Evolutionary conservation across 2,113 vertebrate species (phyloP).

Genomic region (Plecturocebus donacophilus): DNA sequence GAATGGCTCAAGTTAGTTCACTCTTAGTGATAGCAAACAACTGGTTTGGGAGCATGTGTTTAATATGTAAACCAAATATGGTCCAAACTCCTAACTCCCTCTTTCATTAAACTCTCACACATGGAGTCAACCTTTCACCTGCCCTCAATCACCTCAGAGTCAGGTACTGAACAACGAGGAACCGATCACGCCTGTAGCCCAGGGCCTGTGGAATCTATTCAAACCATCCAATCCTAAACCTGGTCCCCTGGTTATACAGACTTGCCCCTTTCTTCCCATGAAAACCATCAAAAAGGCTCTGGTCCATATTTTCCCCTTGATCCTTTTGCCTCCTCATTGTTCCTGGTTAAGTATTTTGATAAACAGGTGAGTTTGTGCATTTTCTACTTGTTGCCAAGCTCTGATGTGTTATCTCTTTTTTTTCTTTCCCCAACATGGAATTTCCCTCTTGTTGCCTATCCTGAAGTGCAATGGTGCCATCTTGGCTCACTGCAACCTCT

Average conservation of each 20-base stretch:
- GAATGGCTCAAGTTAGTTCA: too few species aligned
- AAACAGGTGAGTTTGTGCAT: background rate
- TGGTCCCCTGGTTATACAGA: background rate
- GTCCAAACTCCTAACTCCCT: background rate
- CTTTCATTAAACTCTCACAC: background rate
- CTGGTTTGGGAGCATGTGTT: background rate
- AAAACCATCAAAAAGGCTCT: background rate
- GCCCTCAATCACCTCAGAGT: background rate
- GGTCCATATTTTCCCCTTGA: background rate
- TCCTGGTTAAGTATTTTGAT: background rate
- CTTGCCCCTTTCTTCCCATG: background rate
- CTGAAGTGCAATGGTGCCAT: too few species aligned
- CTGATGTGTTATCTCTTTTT: background rate
- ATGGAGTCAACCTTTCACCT: background rate
- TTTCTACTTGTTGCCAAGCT: background rate
- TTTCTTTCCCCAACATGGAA: too few species aligned
- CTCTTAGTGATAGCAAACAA: background rate
- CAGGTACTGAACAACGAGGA: background rate
- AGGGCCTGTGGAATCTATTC: background rate
- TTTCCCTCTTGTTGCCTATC: too few species aligned
- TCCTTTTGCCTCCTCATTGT: background rate
- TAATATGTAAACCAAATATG: background rate
- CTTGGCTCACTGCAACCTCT: too few species aligned
- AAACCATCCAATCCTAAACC: background rate
- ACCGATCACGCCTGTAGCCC: background rate